Base-by-base conservation (phyloP, 2,797 vertebrate genomes). In the Vultur gryphus region DNA sequence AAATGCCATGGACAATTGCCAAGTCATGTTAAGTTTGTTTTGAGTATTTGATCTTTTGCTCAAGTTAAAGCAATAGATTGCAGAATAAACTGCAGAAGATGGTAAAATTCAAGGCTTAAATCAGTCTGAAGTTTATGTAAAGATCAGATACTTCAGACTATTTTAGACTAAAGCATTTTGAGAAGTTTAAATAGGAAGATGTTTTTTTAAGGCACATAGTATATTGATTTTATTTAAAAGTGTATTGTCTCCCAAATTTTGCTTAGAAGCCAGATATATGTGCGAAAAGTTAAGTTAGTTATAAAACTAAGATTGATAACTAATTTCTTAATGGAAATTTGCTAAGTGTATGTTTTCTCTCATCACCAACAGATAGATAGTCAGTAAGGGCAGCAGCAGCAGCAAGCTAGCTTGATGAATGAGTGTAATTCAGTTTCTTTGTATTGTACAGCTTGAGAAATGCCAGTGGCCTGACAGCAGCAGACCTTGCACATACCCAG, bases 401-500 rank as follows among this genome's bases (percentile, higher is more conserved):
- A 91, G 76, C 91, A 52, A 70, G 87, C 51, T 94, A 16, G 52
- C 77, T 29, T 78, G 93, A 89, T 85, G 90, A 79, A 70, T 81
- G 98, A 94, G 75, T 97, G 97, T 99, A 99, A 99, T 98, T 98
- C 98, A 97, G 90, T 95, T 91, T 95, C 84, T 98, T 97, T 98
- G 98, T 97, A 96, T 98, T 95, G 94, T 97, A 87, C 98, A 99
- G 99, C 98, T 99, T 99, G 94, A 99, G 98, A 98, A 99, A 99
- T 95, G 98, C 98, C 98, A 99, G 98, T 90, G 99, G 99, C 95
- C 98, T 99, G 98, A 99, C 99, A 3, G 99, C 99, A 67, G 99
- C 99, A 46, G 99, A 99, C 97, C 98, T 99, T 98, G 99, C 99
- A 87, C 98, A 98, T 58, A 98, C 98, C 97, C 99, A 99, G 97